A percentile compares a stretch with the other conserved stretches of the same genome.
These are phyloP conservation scores for Diarsia mendica DNA, from an alignment of 2,888 invertebrate genomes.

Conservation along the genomic window DNA sequence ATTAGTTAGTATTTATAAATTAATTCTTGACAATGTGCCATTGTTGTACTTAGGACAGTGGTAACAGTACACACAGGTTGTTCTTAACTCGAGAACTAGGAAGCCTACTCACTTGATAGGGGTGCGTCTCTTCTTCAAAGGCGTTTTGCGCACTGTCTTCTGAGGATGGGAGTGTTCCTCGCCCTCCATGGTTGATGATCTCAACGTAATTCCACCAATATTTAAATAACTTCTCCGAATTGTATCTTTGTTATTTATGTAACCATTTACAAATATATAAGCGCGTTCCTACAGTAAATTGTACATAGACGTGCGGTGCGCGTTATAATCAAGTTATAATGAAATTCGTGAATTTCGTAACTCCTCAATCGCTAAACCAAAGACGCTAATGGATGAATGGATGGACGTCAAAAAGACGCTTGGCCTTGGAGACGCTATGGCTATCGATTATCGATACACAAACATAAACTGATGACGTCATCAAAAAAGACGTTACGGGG, in stretches of 20 bases:
- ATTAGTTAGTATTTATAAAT: background rate
- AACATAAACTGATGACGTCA: too few species aligned
- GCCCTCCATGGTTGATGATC: constrained; percentile 71
- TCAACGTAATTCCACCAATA: constrained; percentile 55
- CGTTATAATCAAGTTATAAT: constrained; percentile 62
- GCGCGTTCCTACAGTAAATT: constrained; percentile 69
- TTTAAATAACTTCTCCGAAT: constrained; percentile 73
- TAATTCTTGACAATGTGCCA: background rate
- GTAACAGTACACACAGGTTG: background rate
- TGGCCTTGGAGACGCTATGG: too few species aligned
- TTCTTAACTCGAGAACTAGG: background rate
- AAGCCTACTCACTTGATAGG: constrained; percentile 86
- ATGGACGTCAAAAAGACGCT: too few species aligned
- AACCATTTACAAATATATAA: constrained; percentile 53
- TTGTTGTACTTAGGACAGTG: background rate
- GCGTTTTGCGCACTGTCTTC: constrained; percentile 88
- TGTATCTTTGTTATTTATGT: constrained; percentile 18
- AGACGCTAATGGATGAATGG: too few species aligned
- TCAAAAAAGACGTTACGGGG: constrained; percentile 73
- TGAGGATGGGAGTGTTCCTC: constrained; percentile 86
- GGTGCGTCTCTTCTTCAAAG: constrained; percentile 83
- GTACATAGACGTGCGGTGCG: constrained; percentile 72
- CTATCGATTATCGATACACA: too few species aligned
- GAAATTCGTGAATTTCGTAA: constrained; percentile 83
- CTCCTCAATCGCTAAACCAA: constrained; percentile 83